Evolutionary conservation across 2,797 vertebrate genomes (phyloP).

Genomic region (Peromyscus eremicus): DNA sequence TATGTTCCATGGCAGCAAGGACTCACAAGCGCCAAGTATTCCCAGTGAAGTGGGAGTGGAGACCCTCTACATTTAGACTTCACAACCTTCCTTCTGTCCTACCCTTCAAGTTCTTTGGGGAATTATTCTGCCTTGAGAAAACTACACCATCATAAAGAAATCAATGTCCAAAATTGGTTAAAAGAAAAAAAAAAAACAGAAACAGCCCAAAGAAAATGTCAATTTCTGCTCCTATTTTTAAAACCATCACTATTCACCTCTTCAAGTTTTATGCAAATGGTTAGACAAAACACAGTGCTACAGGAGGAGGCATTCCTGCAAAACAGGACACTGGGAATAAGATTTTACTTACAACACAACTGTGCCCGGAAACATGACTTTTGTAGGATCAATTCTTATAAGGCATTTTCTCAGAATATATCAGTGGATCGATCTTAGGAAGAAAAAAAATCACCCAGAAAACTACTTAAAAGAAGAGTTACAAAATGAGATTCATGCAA

Average conservation of each 20-base stretch:
- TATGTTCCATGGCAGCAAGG: accelerated
- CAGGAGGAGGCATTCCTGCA: neutral
- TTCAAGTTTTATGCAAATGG: neutral
- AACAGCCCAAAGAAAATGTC: neutral
- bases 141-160: neutral
- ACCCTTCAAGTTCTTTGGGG: neutral
- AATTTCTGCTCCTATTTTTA: neutral
- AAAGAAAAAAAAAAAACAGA: neutral
- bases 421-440: neutral
- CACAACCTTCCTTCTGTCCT: neutral
- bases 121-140: neutral
- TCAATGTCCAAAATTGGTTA: neutral
- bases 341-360: neutral
- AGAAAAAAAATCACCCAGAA: neutral
- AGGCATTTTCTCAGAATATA: neutral
- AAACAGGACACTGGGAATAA: neutral
- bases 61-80: neutral
- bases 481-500: neutral
- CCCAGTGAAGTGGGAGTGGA: neutral
- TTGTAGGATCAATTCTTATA: neutral
- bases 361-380: neutral
- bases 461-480: neutral
- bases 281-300: accelerated
- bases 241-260: neutral
- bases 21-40: neutral